Conservation (phyloP, 2,797 vertebrate species). For the Jordanella pulchra region DNA sequence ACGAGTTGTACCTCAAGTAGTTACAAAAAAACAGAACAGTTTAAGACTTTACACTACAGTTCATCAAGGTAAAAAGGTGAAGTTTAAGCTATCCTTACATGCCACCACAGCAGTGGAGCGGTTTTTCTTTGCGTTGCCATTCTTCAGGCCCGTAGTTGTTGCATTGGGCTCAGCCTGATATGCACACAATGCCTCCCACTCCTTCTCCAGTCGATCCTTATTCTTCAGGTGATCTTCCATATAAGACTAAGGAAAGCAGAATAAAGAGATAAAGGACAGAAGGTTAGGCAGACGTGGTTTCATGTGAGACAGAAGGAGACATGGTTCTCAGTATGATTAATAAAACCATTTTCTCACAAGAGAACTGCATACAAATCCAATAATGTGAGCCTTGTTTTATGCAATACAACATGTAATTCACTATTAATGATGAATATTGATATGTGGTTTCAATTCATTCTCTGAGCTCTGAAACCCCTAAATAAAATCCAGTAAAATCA, state of each 20-base stretch:
- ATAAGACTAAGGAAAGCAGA: conserved; percentile 83
- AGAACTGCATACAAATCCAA: not conserved
- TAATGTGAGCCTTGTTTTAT: not conserved
- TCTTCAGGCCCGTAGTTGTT: conserved; percentile 78
- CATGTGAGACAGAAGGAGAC: not conserved
- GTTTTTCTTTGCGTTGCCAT: conserved; percentile 88
- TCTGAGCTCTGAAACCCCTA: not conserved
- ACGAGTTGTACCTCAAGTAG: not conserved
- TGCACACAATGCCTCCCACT: conserved; percentile 94
- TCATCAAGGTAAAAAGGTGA: not conserved
- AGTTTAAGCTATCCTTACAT: conserved; percentile 77
- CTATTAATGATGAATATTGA: not conserved
- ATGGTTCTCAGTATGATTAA: not conserved
- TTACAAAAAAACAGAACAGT: not conserved
- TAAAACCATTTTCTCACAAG: not conserved
- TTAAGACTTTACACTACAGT: not conserved
- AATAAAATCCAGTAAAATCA: not conserved
- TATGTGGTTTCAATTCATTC: not conserved
- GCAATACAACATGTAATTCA: not conserved
- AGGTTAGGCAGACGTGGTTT: not conserved
- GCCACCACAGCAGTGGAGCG: conserved; percentile 84
- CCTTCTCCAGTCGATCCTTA: conserved; percentile 92
- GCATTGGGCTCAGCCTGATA: conserved; percentile 94
- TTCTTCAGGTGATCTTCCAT: conserved; percentile 99
- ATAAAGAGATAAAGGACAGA: not conserved